phyloP scores from a whole-genome alignment of 1,140 invertebrate genomes.

The Heterodera carotae region DNA sequence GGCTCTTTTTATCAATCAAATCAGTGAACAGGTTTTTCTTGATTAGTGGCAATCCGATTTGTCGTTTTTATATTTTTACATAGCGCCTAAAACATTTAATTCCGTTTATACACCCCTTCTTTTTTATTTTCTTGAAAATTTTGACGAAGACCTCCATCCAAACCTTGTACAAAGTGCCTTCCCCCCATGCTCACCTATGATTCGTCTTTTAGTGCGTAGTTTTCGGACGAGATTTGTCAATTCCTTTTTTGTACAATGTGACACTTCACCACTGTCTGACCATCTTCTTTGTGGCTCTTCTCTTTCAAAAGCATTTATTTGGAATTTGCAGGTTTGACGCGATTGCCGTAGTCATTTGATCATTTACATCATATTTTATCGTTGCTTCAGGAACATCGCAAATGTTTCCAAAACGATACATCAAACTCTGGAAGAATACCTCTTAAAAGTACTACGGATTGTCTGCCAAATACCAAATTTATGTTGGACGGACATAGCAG shows the following conservation, averaged over 20 bases:
- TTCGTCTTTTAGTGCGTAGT: constrained; percentile 24
- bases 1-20: too few relatives aligned
- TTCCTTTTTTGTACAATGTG: constrained; percentile 39
- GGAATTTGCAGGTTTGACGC: constrained; percentile 35
- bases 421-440: neutral
- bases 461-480: constrained; percentile 41
- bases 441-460: neutral
- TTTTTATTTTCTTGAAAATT: too few relatives aligned
- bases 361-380: too few relatives aligned
- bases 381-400: constrained; percentile 40
- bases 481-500: constrained; percentile 23
- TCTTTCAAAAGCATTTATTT: constrained; percentile 27
- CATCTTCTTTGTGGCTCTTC: constrained; percentile 34
- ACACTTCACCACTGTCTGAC: constrained; percentile 36
- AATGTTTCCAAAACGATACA: constrained; percentile 17
- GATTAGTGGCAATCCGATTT: too few relatives aligned
- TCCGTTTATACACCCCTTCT: too few relatives aligned
- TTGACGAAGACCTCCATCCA: too few relatives aligned
- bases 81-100: neutral
- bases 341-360: neutral
- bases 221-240: constrained; percentile 11
- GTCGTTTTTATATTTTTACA: too few relatives aligned
- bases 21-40: too few relatives aligned
- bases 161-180: too few relatives aligned
- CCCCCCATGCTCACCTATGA: too few relatives aligned